Evolutionary conservation across 92 coral and sea anemone species (phyloP), one percentile per base, ranked within the genome.

Genomic region (Siderastrea siderea): DNA sequence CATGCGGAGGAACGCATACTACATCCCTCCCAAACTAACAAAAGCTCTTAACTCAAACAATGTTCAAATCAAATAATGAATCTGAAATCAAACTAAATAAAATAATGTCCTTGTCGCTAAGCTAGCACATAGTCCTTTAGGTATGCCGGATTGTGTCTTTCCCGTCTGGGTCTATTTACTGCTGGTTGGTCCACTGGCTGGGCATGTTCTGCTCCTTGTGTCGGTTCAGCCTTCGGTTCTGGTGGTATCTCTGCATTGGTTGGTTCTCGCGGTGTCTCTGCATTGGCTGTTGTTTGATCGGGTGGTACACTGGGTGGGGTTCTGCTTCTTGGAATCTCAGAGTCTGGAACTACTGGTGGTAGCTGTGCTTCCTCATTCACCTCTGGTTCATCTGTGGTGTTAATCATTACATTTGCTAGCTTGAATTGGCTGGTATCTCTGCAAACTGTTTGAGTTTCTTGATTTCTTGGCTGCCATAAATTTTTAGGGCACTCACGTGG

Each of bases 391-490:
- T 80, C 81, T 61, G 81, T 81, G 71, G 91, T 87, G 86, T 87
- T 87, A 74, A 87, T 80, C 44, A 87, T 82, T 72, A 46, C 47
- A 64, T 90, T 90, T 51, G 78, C 89, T 47, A 90, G 89, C 15
- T 90, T 90, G 67, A 77, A 84, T n/a, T 84, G 89, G 68, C 93
- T 90, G 45, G 85, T 71, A 75, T 89, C 93, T 19, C 89, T 38
- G 71, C 80, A 84, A 46, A 89, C 85, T 53, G 76, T 84, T 71
- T 86, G 12, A 93, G 88, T 80, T 88, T 91, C 92, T 91, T 91
- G 60, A 91, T 80, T 79, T 94, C 97, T 66, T 57, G 62, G 84
- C 93, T 88, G 50, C 93, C 89, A 48, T 86, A 89, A 26, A 94
- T 92, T 48, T 92, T 89, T 9, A 86, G 90, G 55, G 89, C 94